Percentiles rank a stretch among this genome's conserved stretches.
phyloP scores from a whole-genome alignment of 1,140 invertebrate genomes.

The Chionoecetes opilio region DNA sequence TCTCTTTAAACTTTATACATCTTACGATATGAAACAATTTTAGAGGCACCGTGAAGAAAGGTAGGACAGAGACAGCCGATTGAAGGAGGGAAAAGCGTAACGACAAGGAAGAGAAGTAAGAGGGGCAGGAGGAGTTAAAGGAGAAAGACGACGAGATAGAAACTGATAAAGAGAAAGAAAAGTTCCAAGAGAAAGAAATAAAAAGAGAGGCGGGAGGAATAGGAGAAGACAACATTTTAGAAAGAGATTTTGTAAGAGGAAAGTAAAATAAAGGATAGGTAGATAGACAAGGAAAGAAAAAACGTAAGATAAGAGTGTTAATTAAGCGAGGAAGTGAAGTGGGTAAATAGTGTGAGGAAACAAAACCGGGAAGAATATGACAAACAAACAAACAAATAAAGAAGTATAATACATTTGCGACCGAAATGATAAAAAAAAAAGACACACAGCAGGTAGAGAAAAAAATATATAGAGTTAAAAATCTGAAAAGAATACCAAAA shows the following conservation, averaged over 20 bases:
- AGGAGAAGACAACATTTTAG: not conserved
- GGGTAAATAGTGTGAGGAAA: not conserved
- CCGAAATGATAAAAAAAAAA: too few relatives aligned
- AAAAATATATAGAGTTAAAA: too few relatives aligned
- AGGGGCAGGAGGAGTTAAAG: not conserved
- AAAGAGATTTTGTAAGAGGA: not conserved
- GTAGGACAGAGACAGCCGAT: not conserved
- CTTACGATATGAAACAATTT: not conserved
- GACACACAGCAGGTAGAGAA: too few relatives aligned
- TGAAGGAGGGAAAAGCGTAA: not conserved
- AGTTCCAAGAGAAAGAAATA: not conserved
- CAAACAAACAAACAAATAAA: too few relatives aligned
- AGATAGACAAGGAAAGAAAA: not conserved
- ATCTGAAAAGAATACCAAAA: too few relatives aligned
- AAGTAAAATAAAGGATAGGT: not conserved
- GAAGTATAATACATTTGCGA: too few relatives aligned
- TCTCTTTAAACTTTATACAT: not conserved
- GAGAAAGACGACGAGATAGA: not conserved
- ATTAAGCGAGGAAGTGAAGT: not conserved
- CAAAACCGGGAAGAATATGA: too few relatives aligned
- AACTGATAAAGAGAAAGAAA: too few relatives aligned
- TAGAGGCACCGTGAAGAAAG: not conserved
- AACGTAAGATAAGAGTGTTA: not conserved
- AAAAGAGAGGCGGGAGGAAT: not conserved
- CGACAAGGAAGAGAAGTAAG: not conserved